phyloP scores from a whole-genome alignment of 2,888 invertebrate genomes.

The Caenorhabditis sulstoni region DNA sequence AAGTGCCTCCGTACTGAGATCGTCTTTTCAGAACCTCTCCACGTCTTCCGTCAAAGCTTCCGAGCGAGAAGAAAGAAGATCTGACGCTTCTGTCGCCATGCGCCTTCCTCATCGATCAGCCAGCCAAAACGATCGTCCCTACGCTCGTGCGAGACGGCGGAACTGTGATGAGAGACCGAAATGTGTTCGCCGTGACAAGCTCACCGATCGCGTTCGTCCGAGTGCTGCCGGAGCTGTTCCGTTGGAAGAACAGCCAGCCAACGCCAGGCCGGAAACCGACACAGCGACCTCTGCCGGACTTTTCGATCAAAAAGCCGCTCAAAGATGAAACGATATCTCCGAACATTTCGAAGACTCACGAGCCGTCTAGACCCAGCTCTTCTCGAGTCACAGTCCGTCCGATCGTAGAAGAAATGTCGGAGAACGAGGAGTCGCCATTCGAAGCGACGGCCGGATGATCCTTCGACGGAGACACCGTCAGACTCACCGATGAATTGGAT shows the following conservation, averaged over 20 bases:
- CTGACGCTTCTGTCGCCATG: constrained; percentile 53
- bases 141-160: constrained; percentile 47
- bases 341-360: neutral
- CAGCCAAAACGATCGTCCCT: constrained; percentile 54
- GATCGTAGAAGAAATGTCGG: constrained; percentile 37
- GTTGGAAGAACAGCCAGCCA: constrained; percentile 4
- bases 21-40: constrained; percentile 53
- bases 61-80: constrained; percentile 56
- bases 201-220: constrained; percentile 71
- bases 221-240: constrained; percentile 72
- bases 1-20: constrained; percentile 80
- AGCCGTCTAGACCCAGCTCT: constrained; percentile 5
- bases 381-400: constrained; percentile 22
- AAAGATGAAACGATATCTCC: constrained; percentile 31
- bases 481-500: constrained; percentile 35
- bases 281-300: constrained; percentile 62
- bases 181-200: constrained; percentile 41
- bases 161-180: constrained; percentile 23
- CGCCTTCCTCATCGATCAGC: constrained; percentile 48
- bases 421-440: constrained; percentile 52
- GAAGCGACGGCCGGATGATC: constrained; percentile 25
- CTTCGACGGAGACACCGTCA: constrained; percentile 39
- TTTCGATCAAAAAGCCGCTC: constrained; percentile 56
- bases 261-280: constrained; percentile 3
- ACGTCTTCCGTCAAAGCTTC: constrained; percentile 26